Evolutionary conservation across 2,797 vertebrate genomes (phyloP), one percentile per base, ranked within the genome.

Genomic region (Cuculus canorus): DNA sequence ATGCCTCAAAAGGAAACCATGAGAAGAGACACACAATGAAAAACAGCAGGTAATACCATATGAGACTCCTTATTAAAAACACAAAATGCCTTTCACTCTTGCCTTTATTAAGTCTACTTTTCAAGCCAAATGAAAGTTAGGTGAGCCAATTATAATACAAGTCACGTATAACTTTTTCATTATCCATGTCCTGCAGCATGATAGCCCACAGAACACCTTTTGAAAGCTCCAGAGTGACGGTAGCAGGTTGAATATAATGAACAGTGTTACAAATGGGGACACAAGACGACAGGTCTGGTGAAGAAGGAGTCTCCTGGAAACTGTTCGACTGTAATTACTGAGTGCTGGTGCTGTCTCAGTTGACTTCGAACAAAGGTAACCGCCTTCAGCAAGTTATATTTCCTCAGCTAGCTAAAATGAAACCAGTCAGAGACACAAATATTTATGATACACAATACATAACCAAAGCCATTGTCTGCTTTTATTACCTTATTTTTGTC

Each of bases 211-310:
- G 98, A 98, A 98, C 96, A 96, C 97, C 95, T 97, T 98, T 98
- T 98, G 98, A 98, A 97, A 97, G 97, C 98, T 98, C 97, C 86
- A 77, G 97, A 97, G 98, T 97, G 96, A 97, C 76, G 96, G 97
- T 96, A 98, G 97, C 97, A 90, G 96, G 97, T 97, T 98, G 98
- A 97, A 97, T 97, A 98, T 98, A 98, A 98, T 98, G 98, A 98
- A 98, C 98, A 98, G 94, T 88, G 96, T 98, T 98, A 98, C 97
- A 98, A 98, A 98, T 97, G 97, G 97, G 97, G 96, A 98, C 97
- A 96, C 59, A 92, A 98, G 97, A 97, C 86, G 86, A 97, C 97
- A 96, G 97, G 96, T 96, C 95, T 96, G 91, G 95, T 96, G 97
- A 97, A 97, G 97, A 96, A 82, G 87, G 97, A 97, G 94, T 97